phyloP scores from a whole-genome alignment of 2,888 invertebrate species.

The Galerucella pusilla region DNA sequence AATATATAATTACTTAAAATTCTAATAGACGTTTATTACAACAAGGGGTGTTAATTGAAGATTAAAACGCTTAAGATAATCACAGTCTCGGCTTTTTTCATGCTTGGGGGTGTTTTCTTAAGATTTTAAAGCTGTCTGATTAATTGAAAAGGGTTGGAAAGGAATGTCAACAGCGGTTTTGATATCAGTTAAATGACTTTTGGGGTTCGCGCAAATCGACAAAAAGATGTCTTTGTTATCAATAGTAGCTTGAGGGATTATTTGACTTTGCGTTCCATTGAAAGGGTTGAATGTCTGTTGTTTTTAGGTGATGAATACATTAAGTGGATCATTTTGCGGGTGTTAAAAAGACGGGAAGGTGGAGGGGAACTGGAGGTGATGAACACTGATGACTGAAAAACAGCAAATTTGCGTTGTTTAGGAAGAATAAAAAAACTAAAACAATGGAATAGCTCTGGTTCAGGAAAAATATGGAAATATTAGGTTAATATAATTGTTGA shows the following conservation, averaged over 20 bases:
- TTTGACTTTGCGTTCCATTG: conserved; percentile 42
- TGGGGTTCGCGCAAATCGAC: conserved; percentile 38
- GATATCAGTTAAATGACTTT: conserved; percentile 51
- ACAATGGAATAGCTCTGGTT: too few species aligned
- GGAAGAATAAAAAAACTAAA: too few species aligned
- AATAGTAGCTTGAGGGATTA: conserved; percentile 41
- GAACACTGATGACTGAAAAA: too few species aligned
- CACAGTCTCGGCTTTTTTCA: conserved; percentile 55
- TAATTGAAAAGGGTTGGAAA: conserved; percentile 61
- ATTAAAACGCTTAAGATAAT: conserved; percentile 62
- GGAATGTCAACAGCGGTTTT: conserved; percentile 57
- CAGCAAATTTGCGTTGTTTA: too few species aligned
- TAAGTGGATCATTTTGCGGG: conserved; percentile 35
- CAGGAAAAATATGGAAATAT: too few species aligned
- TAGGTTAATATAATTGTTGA: too few species aligned
- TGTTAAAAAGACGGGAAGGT: too few species aligned
- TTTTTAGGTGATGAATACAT: conserved; percentile 41
- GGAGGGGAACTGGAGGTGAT: too few species aligned
- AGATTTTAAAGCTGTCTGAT: conserved; percentile 59
- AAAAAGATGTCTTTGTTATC: conserved; percentile 45
- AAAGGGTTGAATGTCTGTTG: conserved; percentile 42
- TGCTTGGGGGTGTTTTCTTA: conserved; percentile 59
- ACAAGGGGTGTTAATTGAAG: conserved; percentile 64
- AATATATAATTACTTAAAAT: conserved; percentile 64
- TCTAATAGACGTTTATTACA: conserved; percentile 65